Evolutionary conservation across 2,888 invertebrate species (phyloP).

Genomic region (Gastrophysa polygoni): DNA sequence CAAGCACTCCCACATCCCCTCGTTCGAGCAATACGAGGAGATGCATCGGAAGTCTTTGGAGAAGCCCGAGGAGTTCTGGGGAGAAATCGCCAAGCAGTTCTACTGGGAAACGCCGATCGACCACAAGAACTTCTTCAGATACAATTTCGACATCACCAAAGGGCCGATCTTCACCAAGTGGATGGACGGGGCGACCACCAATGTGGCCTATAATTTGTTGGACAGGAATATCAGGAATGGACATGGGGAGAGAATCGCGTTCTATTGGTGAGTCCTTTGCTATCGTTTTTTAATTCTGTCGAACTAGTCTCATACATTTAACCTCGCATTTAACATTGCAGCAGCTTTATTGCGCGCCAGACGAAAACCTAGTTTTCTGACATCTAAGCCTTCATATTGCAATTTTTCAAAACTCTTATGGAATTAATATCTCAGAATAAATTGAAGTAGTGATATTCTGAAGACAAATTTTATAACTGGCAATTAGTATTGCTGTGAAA

Average conservation of each 20-base stretch:
- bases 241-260: slow-evolving; percentile 88
- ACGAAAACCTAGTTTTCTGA: no score
- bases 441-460: no score
- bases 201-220: slow-evolving; percentile 93
- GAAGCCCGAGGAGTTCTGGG: slow-evolving; percentile 92
- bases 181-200: slow-evolving; percentile 94
- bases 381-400: no score
- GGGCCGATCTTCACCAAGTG: slow-evolving; percentile 92
- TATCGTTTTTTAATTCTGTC: neutral
- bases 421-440: no score
- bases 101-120: slow-evolving; percentile 86
- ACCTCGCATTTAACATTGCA: no score
- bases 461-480: no score
- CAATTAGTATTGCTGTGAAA: no score
- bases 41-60: slow-evolving; percentile 87
- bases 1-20: slow-evolving; percentile 69
- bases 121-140: slow-evolving; percentile 79
- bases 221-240: slow-evolving; percentile 91
- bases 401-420: no score
- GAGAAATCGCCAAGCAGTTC: slow-evolving; percentile 89
- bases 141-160: slow-evolving; percentile 88
- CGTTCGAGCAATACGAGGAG: slow-evolving; percentile 77
- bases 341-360: no score
- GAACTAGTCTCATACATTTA: no score
- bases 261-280: slow-evolving; percentile 80